Percentiles rank a stretch among this genome's conserved stretches.
phyloP scores from a whole-genome alignment of 2,888 invertebrate genomes.

The Cinara cedri region DNA sequence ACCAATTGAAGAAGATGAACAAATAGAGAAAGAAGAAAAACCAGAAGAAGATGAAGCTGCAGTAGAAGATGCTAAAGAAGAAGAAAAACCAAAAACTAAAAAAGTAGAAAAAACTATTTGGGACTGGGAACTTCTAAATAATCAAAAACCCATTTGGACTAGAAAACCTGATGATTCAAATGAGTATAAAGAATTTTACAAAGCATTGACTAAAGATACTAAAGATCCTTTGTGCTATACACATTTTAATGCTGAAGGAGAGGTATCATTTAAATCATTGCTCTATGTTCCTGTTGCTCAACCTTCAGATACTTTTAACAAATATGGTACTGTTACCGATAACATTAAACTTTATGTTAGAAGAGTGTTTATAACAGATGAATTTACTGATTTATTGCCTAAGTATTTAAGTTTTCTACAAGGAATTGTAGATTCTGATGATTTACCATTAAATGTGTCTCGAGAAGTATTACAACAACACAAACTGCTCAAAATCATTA shows the following conservation, averaged over 20 bases:
- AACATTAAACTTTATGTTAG: slow-evolving; percentile 97
- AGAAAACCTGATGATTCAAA: slow-evolving; percentile 80
- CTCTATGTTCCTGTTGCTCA: slow-evolving; percentile 90
- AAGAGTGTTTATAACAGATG: slow-evolving; percentile 98
- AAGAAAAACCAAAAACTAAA: slow-evolving; percentile 80
- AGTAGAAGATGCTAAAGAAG: slow-evolving; percentile 75
- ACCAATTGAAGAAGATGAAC: slow-evolving; percentile 51
- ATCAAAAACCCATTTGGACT: slow-evolving; percentile 98
- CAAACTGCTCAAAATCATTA: slow-evolving; percentile 97
- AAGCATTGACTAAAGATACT: slow-evolving; percentile 87
- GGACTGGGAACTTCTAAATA: slow-evolving; percentile 97
- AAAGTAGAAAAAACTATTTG: slow-evolving; percentile 92
- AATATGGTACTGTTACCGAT: slow-evolving; percentile 92
- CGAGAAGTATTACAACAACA: slow-evolving; percentile 98
- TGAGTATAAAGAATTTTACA: slow-evolving; percentile 96
- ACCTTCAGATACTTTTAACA: slow-evolving; percentile 92
- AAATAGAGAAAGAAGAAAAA: slow-evolving; percentile 65
- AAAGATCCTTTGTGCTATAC: slow-evolving; percentile 83
- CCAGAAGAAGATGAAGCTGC: slow-evolving; percentile 67
- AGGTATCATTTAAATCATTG: slow-evolving; percentile 97
- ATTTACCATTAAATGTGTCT: slow-evolving; percentile 96
- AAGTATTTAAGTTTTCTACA: slow-evolving; percentile 94
- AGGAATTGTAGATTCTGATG: slow-evolving; percentile 98
- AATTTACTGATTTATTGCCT: slow-evolving; percentile 99
- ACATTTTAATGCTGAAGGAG: slow-evolving; percentile 98